Evolutionary conservation across 1,140 invertebrate species (phyloP).

Genomic region (Trachymyrmex septentrionalis): DNA sequence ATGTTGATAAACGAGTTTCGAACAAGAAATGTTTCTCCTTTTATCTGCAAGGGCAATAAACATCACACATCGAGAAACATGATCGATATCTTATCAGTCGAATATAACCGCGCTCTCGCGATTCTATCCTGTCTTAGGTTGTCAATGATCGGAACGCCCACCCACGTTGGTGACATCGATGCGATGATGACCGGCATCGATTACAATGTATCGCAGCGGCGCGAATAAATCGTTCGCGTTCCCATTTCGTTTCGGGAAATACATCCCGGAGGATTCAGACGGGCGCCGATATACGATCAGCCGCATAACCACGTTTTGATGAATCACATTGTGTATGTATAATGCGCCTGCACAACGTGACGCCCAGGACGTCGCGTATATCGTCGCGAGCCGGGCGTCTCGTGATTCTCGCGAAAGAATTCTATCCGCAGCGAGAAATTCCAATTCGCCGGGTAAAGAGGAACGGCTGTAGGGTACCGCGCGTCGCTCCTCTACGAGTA

Average conservation of each 20-base stretch:
- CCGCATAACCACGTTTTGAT: conserved; percentile 60
- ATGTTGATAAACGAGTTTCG: background rate
- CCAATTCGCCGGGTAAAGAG: conserved; percentile 77
- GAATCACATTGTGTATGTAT: conserved; percentile 62
- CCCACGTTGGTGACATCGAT: conserved; percentile 1
- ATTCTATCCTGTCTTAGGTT: background rate
- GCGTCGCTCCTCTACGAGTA: conserved; percentile 58
- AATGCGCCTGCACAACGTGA: conserved; percentile 63
- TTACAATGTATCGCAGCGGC: conserved; percentile 36
- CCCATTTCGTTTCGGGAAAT: conserved; percentile 48
- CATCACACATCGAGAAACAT: background rate
- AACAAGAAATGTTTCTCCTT: background rate
- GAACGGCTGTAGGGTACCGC: conserved; percentile 67
- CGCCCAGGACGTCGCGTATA: conserved; percentile 66
- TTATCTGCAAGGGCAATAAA: background rate
- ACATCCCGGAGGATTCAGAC: conserved; percentile 38
- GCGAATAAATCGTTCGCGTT: conserved; percentile 49
- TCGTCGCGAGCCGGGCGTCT: conserved; percentile 62
- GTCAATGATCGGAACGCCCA: conserved; percentile 24
- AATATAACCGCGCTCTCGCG: background rate
- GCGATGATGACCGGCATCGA: conserved; percentile 43
- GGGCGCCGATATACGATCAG: conserved; percentile 59
- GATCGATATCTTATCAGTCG: conserved; percentile 19
- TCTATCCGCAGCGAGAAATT: conserved; percentile 78
- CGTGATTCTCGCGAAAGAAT: conserved; percentile 76